Conservation (phyloP, 1,140 invertebrate species). For the Calliphora vicina region DNA sequence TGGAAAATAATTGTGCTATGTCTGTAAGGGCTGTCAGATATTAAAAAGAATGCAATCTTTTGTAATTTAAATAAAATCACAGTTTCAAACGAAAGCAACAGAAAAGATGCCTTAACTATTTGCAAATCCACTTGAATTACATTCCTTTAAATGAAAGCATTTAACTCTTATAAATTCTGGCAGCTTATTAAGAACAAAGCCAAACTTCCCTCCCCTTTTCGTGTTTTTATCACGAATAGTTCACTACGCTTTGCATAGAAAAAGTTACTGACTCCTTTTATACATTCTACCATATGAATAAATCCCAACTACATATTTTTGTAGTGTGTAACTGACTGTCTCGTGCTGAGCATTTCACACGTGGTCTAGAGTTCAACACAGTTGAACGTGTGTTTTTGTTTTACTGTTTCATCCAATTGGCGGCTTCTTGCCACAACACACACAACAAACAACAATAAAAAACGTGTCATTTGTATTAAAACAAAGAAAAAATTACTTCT, state of each 20-base stretch:
- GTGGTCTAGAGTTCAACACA: conserved; percentile 28
- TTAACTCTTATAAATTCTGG: too few relatives aligned
- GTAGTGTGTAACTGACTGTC: background rate
- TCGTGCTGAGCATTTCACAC: conserved; percentile 33
- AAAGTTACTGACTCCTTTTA: conserved; percentile 19
- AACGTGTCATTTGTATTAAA: background rate
- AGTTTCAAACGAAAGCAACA: too few relatives aligned
- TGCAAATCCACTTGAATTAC: too few relatives aligned
- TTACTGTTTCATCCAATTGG: background rate
- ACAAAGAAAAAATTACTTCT: background rate
- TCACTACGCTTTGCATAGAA: background rate
- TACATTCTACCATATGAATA: background rate
- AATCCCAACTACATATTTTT: background rate
- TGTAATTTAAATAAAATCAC: too few relatives aligned
- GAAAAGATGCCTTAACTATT: too few relatives aligned
- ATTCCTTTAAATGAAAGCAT: too few relatives aligned
- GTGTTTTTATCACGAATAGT: background rate
- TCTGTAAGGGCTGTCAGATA: too few relatives aligned
- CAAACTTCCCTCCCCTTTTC: background rate
- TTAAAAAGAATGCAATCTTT: too few relatives aligned
- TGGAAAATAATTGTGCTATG: background rate
- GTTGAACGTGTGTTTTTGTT: conserved; percentile 13
- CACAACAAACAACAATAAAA: background rate
- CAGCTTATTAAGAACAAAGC: too few relatives aligned
- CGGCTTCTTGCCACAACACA: background rate